These are phyloP conservation scores for Aspidapion aeneum DNA, from an alignment of 2,888 invertebrate species.

Conservation along the genomic window DNA sequence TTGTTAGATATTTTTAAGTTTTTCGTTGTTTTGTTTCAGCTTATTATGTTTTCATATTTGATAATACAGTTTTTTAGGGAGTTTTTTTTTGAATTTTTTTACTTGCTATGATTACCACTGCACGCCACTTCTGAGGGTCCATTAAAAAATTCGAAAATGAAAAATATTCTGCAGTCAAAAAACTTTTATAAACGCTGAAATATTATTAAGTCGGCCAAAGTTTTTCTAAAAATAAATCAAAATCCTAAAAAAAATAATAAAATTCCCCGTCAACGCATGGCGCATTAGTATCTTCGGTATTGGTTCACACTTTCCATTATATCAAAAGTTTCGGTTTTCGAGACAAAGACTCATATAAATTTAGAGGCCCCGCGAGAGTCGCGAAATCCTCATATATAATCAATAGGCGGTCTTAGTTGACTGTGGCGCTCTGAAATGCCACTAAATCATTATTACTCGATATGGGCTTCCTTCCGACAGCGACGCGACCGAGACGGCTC, in stretches of 20 bases:
- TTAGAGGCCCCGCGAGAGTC: slow-evolving; percentile 39
- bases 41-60: no score
- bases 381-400: slow-evolving; percentile 39
- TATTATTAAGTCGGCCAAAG: no score
- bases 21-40: no score
- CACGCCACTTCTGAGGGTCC: no score
- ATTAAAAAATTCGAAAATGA: no score
- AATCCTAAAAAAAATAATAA: slow-evolving; percentile 23
- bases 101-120: no score
- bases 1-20: no score
- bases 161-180: no score
- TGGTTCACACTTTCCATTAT: slow-evolving; percentile 36
- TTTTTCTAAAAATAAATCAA: background rate
- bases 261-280: slow-evolving; percentile 29
- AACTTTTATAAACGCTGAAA: no score
- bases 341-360: slow-evolving; percentile 39
- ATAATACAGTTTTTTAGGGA: no score
- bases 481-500: no score
- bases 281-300: slow-evolving; percentile 43
- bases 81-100: no score
- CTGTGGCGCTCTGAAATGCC: slow-evolving; percentile 25
- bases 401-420: slow-evolving; percentile 37
- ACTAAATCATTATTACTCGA: slow-evolving; percentile 26
- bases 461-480: background rate
- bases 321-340: slow-evolving; percentile 25